Conservation (phyloP, 2,888 invertebrate genomes). For the Ornithoptera priamus region DNA sequence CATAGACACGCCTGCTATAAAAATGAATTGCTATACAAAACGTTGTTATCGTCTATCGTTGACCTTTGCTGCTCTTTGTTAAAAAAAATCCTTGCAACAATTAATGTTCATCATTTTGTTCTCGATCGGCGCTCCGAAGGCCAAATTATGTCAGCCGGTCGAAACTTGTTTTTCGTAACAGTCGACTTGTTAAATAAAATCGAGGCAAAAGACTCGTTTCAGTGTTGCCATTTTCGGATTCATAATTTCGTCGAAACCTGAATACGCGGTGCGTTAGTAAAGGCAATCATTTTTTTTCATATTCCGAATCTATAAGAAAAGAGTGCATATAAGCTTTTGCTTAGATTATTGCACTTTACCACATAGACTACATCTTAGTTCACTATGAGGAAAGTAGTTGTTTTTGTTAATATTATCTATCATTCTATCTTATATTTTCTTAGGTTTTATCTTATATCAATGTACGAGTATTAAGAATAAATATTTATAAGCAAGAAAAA, state of each 20-base stretch:
- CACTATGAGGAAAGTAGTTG: too few relatives aligned
- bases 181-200: slow-evolving; percentile 36
- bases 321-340: too few relatives aligned
- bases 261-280: slow-evolving; percentile 2
- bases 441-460: too few relatives aligned
- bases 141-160: slow-evolving; percentile 52
- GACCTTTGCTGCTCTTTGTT: slow-evolving; percentile 29
- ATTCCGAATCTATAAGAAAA: too few relatives aligned
- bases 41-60: slow-evolving; percentile 16
- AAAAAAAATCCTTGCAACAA: slow-evolving; percentile 38
- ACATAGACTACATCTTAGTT: too few relatives aligned
- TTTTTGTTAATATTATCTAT: too few relatives aligned
- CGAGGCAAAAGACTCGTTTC: slow-evolving; percentile 36
- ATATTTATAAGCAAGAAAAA: too few relatives aligned
- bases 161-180: slow-evolving; percentile 48
- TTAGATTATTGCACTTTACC: too few relatives aligned
- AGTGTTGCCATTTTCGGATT: slow-evolving; percentile 21
- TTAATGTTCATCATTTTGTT: slow-evolving; percentile 37
- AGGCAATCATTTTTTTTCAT: not conserved
- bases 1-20: slow-evolving; percentile 12
- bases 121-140: slow-evolving; percentile 42
- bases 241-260: slow-evolving; percentile 7
- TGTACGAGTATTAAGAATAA: too few relatives aligned
- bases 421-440: too few relatives aligned
- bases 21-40: slow-evolving; percentile 3